Evolutionary conservation across 2,113 vertebrate genomes (phyloP), one percentile per base, ranked within the genome.

Genomic region (Gallinago paraguaiae): DNA sequence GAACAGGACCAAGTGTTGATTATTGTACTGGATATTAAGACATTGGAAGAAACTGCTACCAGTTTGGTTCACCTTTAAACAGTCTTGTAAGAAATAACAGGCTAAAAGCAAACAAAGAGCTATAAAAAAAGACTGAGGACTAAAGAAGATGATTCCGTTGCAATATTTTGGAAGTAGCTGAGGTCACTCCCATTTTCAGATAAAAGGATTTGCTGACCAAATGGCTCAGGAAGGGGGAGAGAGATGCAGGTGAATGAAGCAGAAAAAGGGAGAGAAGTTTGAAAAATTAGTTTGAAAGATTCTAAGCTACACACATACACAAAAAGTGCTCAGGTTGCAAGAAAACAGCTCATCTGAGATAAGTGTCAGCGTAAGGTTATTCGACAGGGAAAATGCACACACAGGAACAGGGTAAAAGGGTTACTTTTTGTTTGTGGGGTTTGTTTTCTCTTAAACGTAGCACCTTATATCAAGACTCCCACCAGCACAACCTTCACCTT

Each of bases 351-450:
- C 64, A 33, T 15, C 59, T 45, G 45, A 71, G 64, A 33, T 23
- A 37, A 57, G 7, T 2, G 22, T 37, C 51, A 45, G 12, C 0
- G 18, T 17, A 20, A 86, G 43, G 5, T 61, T 14, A 13, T 37
- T 35, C 65, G 30, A 41, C 28, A 17, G 10, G 51, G 53, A 35
- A 89, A 45, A 64, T 0, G 1, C 2, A 30, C 19, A 16, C 3
- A 20, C 0, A 23, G 7, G 30, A 67, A 16, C 16, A 20, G 9
- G 11, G 7, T 7, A 7, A 65, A 51, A 57, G 2, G 18, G 4
- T 57, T 17, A 11, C 8, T 37, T 70, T 30, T 28, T 9, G 3
- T 27, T 25, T 17, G n/a, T 5, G 13, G 5, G 5, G 7, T 41
- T 69, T 22, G 13, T 35, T 86, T 60, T 9, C 65, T 72, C 30